Conservation (phyloP, 2,888 invertebrate species). For the Eupithecia centaureata region DNA sequence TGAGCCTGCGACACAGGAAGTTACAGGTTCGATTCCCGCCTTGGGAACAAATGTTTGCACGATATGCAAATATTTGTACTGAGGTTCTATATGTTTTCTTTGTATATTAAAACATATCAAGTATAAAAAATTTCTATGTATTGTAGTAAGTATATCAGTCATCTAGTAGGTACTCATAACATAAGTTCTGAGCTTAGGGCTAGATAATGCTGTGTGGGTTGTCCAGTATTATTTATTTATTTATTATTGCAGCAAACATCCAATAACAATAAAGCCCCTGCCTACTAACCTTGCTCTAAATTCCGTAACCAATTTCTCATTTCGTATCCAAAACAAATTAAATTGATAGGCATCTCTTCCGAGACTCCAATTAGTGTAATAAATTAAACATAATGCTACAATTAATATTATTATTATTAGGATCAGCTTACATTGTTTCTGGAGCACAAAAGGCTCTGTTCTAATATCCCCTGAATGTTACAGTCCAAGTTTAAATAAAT, state of each 20-base stretch:
- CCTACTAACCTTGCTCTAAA: not conserved
- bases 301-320: conserved; percentile 1
- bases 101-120: too few species aligned
- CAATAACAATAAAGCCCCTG: not conserved
- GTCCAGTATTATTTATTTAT: too few species aligned
- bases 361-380: conserved; percentile 26
- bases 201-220: too few species aligned
- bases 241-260: not conserved
- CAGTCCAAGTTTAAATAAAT: conserved; percentile 15
- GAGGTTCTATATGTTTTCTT: too few species aligned
- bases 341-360: conserved; percentile 2
- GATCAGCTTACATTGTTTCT: conserved; percentile 32
- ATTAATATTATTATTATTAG: conserved; percentile 27
- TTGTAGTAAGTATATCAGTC: too few species aligned
- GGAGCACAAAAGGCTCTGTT: conserved; percentile 24
- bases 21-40: too few species aligned
- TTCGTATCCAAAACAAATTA: conserved; percentile 12
- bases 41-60: too few species aligned
- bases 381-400: conserved; percentile 26
- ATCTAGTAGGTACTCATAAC: too few species aligned
- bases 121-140: too few species aligned
- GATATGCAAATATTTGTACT: too few species aligned
- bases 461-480: conserved; percentile 14
- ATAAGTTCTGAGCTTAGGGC: too few species aligned
- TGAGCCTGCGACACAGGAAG: too few species aligned